Base-by-base conservation (phyloP, 2,888 invertebrate species). In the Phaedon cochleariae region DNA sequence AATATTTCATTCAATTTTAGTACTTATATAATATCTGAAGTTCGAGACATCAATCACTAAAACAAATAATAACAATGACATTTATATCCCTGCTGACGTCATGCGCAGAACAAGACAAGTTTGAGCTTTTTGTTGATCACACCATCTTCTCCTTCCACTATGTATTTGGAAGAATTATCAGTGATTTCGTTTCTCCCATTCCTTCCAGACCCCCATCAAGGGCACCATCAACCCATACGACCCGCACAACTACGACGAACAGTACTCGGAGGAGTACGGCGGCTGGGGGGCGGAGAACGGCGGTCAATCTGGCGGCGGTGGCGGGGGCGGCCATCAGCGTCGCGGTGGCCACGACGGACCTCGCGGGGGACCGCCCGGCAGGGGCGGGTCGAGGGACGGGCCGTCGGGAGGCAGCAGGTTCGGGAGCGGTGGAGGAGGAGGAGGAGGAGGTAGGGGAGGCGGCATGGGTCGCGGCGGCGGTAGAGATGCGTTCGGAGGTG, bases 231-330 rank as follows among this genome's bases (percentile, higher is more conserved):
- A 92, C 79, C 92, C 93, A 53, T 98, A 98, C 85, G 96, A 98
- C 83, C 97, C 98, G 31, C 92, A 95, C 84, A 96, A 98, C 85
- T 98, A 93, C 82, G 97, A 98, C 81, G 97, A 98, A 77, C 93
- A 89, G 84, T 96, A 93, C 81, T 92, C 96, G 34, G 92, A 93
- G 69, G 96, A 97, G 79, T 99, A 99, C 82, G 99, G 98, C 75
- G 98, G 98, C 64, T 98, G 91, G 84, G 92, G 92, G n/a, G 66
- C 62, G n/a, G 45, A 58, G 34, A 81, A 82, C 22, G n/a, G n/a
- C n/a, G 79, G 80, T 26, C 26, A 3, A 7, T 26, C 26, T 31
- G 80, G 80, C 51, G 77, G 76, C 10, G 77, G n/a, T n/a, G n/a
- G n/a, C n/a, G n/a, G n/a, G n/a, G n/a, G 80, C 31, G 77, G 81